Conservation (phyloP, 2,113 vertebrate species). For the Thomomys bottae region DNA sequence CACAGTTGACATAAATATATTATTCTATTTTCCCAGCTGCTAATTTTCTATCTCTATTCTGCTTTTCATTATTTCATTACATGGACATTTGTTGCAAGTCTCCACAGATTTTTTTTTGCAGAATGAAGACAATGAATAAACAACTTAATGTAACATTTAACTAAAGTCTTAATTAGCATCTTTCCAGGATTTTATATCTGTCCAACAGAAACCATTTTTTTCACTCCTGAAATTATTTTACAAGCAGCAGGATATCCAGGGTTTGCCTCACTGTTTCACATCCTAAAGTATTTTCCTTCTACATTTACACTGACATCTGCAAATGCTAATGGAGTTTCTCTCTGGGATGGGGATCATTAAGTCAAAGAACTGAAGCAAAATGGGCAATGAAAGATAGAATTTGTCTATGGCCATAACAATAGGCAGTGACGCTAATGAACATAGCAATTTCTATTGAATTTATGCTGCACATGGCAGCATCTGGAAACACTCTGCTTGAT, state of each 20-base stretch:
- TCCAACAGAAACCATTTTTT: slow-evolving; percentile 73
- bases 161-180: slow-evolving; percentile 69
- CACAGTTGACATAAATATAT: background rate
- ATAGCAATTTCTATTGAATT: slow-evolving; percentile 73
- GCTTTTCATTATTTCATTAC: background rate
- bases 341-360: slow-evolving; percentile 82
- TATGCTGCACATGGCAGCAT: slow-evolving; percentile 72
- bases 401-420: slow-evolving; percentile 80
- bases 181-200: slow-evolving; percentile 70
- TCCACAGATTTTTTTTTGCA: background rate
- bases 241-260: slow-evolving; percentile 68
- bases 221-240: slow-evolving; percentile 76
- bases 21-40: background rate
- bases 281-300: slow-evolving; percentile 74
- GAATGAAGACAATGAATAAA: background rate
- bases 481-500: slow-evolving; percentile 79
- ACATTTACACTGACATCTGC: slow-evolving; percentile 82
- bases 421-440: slow-evolving; percentile 79
- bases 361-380: slow-evolving; percentile 83
- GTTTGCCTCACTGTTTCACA: slow-evolving; percentile 79
- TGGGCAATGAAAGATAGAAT: slow-evolving; percentile 83
- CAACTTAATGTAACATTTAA: slow-evolving; percentile 66
- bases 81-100: slow-evolving; percentile 1
- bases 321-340: slow-evolving; percentile 81
- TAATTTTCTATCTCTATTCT: background rate